Base-by-base conservation (phyloP, 2,113 vertebrate species). In the Pelmatolapia mariae region DNA sequence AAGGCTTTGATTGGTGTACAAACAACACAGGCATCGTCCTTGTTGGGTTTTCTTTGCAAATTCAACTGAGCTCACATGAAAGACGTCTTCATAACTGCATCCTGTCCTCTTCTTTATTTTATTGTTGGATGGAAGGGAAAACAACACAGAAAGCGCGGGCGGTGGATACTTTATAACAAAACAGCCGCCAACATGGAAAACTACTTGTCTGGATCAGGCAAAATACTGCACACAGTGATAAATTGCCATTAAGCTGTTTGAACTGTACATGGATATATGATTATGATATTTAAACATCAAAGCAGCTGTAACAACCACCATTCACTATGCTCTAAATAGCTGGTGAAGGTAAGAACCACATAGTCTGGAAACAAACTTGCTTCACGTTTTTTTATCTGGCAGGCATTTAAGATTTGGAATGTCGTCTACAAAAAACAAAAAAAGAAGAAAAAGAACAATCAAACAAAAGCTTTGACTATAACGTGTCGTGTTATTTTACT, bases 331-430 rank as follows among this genome's bases (percentile, higher is more conserved):
- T 83, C 11, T 53, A 29, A 81, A 38, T 13, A 50, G 45, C 3
- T 19, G 16, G 24, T 50, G 61, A 88, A 66, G 81, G 81, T 19
- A 78, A 87, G 24, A 79, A 89, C 19, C 45, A 73, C 61, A 80
- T 73, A 38, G 33, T 83, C 13, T 84, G 84, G 85, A 59, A n/a
- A 15, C 81, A 68, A 87, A 80, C 53, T 33, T 10, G 53, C 73
- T 84, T 84, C 5, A 61, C 13, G 1, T 94, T 94, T 92, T 92
- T 94, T 93, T 92, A 88, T 90, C 81, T 82, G 82, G 86, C 84
- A 93, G 78, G 79, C 59, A 56, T 88, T 94, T 63, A 73, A 31
- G 47, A 63, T 88, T 82, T 71, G 91, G 91, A 94, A 94, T 93
- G 89, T 71, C 52, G 88, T 80, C 83, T 73, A 89, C 63, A 87